These are phyloP conservation scores for Acanthaster planci DNA, from an alignment of 35 echinoderm and acorn worm genomes.

Conservation along the genomic window DNA sequence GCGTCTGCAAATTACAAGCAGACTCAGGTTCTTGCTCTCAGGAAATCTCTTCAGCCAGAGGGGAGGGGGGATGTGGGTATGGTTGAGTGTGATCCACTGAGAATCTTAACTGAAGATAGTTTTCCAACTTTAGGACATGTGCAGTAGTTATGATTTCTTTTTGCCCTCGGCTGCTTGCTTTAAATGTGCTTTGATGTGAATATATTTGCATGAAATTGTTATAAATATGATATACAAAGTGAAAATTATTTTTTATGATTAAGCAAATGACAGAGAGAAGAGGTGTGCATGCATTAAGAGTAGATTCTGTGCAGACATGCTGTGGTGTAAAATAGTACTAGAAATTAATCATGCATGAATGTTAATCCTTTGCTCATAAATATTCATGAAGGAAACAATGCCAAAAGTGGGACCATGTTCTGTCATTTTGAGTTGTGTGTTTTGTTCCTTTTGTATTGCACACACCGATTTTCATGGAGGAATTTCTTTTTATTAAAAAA, in stretches of 20 bases:
- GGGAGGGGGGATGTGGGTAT: too few relatives aligned
- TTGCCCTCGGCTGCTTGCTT: background rate
- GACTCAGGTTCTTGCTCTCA: too few relatives aligned
- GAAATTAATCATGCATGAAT: constrained; percentile 15
- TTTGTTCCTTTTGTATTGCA: background rate
- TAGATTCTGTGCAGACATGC: background rate
- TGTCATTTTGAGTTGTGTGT: background rate
- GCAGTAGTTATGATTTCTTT: background rate
- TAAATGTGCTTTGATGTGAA: background rate
- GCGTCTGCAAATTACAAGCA: too few relatives aligned
- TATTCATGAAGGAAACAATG: constrained; percentile 4
- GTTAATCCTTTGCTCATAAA: background rate
- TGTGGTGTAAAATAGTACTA: constrained; percentile 17
- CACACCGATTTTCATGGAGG: too few relatives aligned
- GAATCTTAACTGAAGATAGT: too few relatives aligned
- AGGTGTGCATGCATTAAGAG: background rate
- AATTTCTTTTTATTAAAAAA: too few relatives aligned
- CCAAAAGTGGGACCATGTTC: background rate
- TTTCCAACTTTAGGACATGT: too few relatives aligned
- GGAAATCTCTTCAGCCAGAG: too few relatives aligned
- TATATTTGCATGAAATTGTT: constrained; percentile 27
- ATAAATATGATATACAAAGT: background rate
- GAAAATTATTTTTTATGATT: background rate
- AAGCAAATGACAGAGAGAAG: too few relatives aligned
- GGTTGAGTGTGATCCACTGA: too few relatives aligned